These are phyloP conservation scores for Nemopilema nomurai DNA, from an alignment of 30 jellyfish, hydroid and myxozoan genomes.

Conservation along the genomic window DNA sequence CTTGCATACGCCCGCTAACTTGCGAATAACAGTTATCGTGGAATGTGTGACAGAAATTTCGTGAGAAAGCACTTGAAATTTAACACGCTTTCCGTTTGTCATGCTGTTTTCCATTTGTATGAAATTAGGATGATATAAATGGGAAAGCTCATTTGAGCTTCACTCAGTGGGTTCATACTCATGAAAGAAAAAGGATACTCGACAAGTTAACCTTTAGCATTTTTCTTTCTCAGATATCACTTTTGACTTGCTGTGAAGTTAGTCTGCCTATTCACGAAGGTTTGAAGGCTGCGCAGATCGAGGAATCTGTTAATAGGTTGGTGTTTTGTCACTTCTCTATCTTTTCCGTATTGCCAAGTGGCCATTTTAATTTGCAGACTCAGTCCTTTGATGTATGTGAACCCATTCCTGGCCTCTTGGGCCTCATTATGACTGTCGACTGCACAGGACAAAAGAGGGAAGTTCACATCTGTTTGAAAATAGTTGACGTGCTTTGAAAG, in stretches of 20 bases:
- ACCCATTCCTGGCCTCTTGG: no score
- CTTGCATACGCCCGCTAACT: neutral
- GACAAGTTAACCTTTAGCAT: neutral
- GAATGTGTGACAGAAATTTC: neutral
- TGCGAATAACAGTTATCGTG: neutral
- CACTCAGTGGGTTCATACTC: neutral
- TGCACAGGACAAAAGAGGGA: no score
- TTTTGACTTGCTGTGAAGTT: neutral
- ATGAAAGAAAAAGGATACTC: neutral
- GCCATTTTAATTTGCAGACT: no score
- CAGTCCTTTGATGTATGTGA: no score
- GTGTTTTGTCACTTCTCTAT: neutral
- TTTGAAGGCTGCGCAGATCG: neutral
- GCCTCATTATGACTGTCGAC: no score
- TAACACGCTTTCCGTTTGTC: neutral
- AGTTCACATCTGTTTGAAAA: no score
- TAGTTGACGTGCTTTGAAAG: no score
- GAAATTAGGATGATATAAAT: neutral
- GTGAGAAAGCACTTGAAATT: neutral
- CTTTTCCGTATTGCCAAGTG: neutral
- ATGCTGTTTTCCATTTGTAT: neutral
- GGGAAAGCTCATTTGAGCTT: neutral
- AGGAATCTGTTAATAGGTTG: neutral
- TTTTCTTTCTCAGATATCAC: neutral
- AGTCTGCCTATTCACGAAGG: neutral